These are phyloP conservation scores for Vultur gryphus DNA, from an alignment of 2,797 vertebrate genomes.

Conservation along the genomic window DNA sequence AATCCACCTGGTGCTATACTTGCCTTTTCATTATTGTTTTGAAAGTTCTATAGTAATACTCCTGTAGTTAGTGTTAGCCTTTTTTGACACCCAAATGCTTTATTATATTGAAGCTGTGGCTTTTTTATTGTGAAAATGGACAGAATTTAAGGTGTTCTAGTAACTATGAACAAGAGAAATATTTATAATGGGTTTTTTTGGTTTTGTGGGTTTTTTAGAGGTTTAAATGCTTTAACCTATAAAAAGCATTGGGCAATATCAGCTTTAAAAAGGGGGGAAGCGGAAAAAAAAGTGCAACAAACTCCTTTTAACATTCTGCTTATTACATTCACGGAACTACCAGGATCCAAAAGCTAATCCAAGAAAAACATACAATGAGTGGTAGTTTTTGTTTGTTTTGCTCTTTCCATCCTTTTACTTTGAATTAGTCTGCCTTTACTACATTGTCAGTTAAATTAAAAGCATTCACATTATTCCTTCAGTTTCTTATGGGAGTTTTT, in stretches of 20 bases:
- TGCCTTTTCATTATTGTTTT: neutral
- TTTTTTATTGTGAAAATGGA: neutral
- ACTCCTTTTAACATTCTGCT: neutral
- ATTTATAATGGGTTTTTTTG: neutral
- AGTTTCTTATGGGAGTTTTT: neutral
- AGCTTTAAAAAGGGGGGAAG: neutral
- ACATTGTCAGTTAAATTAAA: neutral
- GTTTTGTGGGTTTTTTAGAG: neutral
- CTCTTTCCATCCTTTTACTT: neutral
- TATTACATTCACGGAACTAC: neutral
- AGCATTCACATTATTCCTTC: neutral
- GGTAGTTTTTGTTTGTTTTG: neutral
- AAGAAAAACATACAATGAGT: neutral
- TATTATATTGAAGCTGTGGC: neutral
- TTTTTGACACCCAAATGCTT: neutral
- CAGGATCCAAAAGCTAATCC: neutral
- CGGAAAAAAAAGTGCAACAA: neutral
- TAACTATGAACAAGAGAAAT: neutral
- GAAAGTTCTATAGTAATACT: neutral
- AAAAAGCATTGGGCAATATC: neutral
- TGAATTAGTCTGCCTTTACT: neutral
- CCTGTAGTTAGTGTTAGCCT: neutral
- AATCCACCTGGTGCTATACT: neutral
- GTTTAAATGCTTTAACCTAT: neutral
- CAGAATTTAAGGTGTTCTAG: neutral